Conservation (phyloP, 2,113 vertebrate genomes). For the Nestor notabilis region DNA sequence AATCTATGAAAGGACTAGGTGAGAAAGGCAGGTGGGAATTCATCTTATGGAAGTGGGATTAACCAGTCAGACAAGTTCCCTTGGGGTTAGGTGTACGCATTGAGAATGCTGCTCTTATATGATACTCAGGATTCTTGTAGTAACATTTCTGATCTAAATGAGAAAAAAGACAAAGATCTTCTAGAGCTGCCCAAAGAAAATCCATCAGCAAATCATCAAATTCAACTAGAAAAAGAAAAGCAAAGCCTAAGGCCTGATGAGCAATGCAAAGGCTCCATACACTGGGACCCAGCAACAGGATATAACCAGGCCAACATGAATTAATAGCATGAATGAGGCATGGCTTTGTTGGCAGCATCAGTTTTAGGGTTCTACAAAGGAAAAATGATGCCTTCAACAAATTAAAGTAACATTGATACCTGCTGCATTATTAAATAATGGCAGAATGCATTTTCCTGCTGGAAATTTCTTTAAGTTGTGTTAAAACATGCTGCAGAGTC, state of each 20-base stretch:
- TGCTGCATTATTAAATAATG: conserved; percentile 25
- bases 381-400: background rate
- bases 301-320: background rate
- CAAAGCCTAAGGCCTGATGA: background rate
- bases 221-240: background rate
- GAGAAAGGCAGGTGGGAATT: background rate
- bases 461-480: background rate
- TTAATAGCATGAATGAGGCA: background rate
- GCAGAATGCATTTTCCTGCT: background rate
- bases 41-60: background rate
- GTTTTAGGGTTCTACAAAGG: background rate
- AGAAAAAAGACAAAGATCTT: background rate
- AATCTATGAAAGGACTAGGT: background rate
- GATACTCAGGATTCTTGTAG: background rate
- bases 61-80: background rate
- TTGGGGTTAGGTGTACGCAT: background rate
- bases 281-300: background rate
- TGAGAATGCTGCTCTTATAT: background rate
- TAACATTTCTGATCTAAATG: background rate
- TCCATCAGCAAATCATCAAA: background rate
- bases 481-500: background rate
- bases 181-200: background rate
- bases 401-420: background rate
- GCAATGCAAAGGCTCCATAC: background rate
- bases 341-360: background rate